Conservation (phyloP, 2,113 vertebrate genomes). For the Notechis scutatus region DNA sequence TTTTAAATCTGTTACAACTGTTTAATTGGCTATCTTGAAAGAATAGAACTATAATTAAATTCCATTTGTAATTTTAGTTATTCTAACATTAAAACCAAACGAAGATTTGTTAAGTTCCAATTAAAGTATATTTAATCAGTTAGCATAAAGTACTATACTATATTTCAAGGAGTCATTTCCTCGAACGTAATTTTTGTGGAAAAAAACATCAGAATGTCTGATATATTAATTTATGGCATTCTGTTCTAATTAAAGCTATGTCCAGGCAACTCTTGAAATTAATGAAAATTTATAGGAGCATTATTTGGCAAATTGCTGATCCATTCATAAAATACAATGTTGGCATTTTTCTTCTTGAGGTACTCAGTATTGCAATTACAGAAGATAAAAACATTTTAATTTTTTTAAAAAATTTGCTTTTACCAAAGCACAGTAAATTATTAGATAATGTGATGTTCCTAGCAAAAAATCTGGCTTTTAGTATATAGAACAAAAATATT, state of each 20-base stretch:
- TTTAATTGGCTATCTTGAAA: slow-evolving; percentile 3
- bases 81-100: slow-evolving; percentile 13
- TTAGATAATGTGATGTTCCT: slow-evolving; percentile 7
- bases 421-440: slow-evolving; percentile 43
- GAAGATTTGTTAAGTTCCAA: slow-evolving; percentile 36
- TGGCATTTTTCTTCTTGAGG: slow-evolving; percentile 61
- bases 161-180: slow-evolving; percentile 37
- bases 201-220: slow-evolving; percentile 30
- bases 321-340: slow-evolving; percentile 12
- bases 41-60: slow-evolving; percentile 35
- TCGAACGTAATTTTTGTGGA: slow-evolving; percentile 39
- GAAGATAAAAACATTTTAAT: slow-evolving; percentile 52
- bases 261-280: background rate
- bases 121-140: slow-evolving; percentile 24
- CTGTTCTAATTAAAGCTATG: background rate
- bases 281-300: background rate
- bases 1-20: slow-evolving; percentile 43
- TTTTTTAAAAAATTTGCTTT: slow-evolving; percentile 47
- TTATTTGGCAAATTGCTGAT: background rate
- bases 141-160: slow-evolving; percentile 11
- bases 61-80: slow-evolving; percentile 35
- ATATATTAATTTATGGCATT: slow-evolving; percentile 39
- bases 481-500: slow-evolving; percentile 48
- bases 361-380: slow-evolving; percentile 74
- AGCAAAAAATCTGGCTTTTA: slow-evolving; percentile 26